phyloP scores from a whole-genome alignment of 92 coral and sea anemone genomes.

The Bergia sp. region DNA sequence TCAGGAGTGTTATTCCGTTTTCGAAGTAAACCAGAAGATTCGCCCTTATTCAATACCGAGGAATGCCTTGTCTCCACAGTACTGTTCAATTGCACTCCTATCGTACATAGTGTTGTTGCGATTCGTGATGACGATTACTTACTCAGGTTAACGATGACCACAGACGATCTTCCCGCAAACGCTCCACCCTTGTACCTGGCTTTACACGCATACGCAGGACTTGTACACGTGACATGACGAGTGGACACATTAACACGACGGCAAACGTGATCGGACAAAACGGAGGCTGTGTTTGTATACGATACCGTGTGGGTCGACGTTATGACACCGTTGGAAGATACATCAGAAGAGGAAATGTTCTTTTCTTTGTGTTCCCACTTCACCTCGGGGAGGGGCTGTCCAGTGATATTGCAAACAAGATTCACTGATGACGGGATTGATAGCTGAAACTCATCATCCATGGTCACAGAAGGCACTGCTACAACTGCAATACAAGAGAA shows the following conservation, averaged over 20 bases:
- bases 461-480: conserved; percentile 1
- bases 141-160: not conserved
- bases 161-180: not conserved
- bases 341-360: not conserved
- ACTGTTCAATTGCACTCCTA: no score
- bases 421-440: not conserved
- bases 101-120: no score
- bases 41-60: no score
- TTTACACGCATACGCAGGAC: not conserved
- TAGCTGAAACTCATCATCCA: not conserved
- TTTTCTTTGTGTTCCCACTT: conserved; percentile 12
- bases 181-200: not conserved
- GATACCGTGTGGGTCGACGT: not conserved
- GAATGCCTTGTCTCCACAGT: no score
- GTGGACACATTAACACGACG: not conserved
- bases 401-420: not conserved
- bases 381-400: not conserved
- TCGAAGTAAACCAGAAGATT: no score
- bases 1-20: no score
- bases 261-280: not conserved
- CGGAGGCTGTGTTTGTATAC: not conserved
- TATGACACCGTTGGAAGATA: not conserved
- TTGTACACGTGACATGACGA: not conserved
- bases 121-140: not conserved
- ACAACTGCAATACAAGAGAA: not conserved